A percentile compares a stretch with the other conserved stretches of the same genome.
Conservation (phyloP, 92 coral and sea anemone genomes). For the Actinostola sp. region DNA sequence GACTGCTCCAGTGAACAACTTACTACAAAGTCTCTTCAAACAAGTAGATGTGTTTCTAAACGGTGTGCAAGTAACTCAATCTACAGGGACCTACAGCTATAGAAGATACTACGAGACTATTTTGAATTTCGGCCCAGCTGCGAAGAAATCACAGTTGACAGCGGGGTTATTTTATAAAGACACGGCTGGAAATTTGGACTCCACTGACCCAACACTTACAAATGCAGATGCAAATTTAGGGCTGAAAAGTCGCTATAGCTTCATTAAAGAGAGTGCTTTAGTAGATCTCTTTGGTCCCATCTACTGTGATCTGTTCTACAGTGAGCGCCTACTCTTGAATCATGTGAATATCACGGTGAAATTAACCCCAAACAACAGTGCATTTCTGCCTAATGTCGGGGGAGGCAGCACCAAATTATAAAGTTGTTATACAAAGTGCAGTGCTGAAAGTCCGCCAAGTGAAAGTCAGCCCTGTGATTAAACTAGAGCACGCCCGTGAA, state of each 20-base stretch:
- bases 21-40: slow-evolving; percentile 31
- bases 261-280: too few relatives aligned
- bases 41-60: slow-evolving; percentile 26
- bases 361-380: background rate
- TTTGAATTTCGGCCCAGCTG: slow-evolving; percentile 18
- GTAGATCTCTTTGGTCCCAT: background rate
- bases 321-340: background rate
- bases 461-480: background rate
- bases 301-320: background rate
- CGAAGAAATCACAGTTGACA: slow-evolving; percentile 19
- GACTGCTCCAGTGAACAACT: slow-evolving; percentile 16
- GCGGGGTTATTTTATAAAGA: slow-evolving; percentile 24
- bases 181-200: slow-evolving; percentile 22
- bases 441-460: background rate
- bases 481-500: background rate
- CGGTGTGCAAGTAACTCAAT: slow-evolving; percentile 14
- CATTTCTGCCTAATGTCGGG: background rate
- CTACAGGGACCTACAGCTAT: slow-evolving; percentile 23
- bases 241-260: too few relatives aligned
- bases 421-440: background rate
- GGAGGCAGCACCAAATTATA: background rate
- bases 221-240: too few relatives aligned
- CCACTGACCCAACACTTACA: slow-evolving; percentile 9
- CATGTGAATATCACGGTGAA: too few relatives aligned
- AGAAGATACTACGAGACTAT: slow-evolving; percentile 14